Evolutionary conservation across 1,140 invertebrate genomes (phyloP), one percentile per base, ranked within the genome.

Genomic region (Potamilus streckersoni): DNA sequence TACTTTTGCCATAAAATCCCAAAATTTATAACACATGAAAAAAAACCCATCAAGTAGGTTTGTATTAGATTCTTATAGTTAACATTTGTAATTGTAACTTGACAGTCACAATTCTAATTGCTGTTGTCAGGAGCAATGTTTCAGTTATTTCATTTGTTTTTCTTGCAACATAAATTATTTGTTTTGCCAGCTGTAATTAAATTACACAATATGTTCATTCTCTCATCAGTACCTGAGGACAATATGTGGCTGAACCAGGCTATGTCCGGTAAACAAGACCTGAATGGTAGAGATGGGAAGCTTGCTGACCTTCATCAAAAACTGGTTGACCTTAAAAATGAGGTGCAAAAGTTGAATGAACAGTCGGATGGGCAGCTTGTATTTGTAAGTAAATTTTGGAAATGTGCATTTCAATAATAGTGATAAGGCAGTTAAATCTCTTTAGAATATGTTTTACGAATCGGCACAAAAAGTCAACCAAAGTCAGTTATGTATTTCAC

Each of bases 361-460:
- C 79, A 83, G 27, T 56, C 74, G 23, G 83, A 82, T 23, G 82
- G 82, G n/a, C 75, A 80, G 62, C 77, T 86, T 19, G 75, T 86
- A 8, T 85, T 86, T 82, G 85, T 86, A 81, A 85, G 85, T 85
- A 76, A 5, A 5, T 23, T 31, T 14, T 31, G 0, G 14, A 68
- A 49, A 38, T 1, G 38, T 38, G 6, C 0, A 38, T 0, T 38
- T 38, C 38, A 38, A 0, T 38, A 5, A 38, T 38, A 38, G 5
- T 38, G 38, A 38, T 8, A 5, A 38, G 38, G 38, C 38, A 38
- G 38, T 38, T 38, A 4, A 8, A 38, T 38, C 38, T 38, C 38
- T 6, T 38, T 38, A 38, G 38, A 38, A 38, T 38, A 38, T 38
- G 4, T 38, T 38, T 38, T 6, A 38, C 38, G 8, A 38, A 38